Evolutionary conservation across 2,888 invertebrate genomes (phyloP), one percentile per base, ranked within the genome.

Genomic region (Adelphocoris suturalis): DNA sequence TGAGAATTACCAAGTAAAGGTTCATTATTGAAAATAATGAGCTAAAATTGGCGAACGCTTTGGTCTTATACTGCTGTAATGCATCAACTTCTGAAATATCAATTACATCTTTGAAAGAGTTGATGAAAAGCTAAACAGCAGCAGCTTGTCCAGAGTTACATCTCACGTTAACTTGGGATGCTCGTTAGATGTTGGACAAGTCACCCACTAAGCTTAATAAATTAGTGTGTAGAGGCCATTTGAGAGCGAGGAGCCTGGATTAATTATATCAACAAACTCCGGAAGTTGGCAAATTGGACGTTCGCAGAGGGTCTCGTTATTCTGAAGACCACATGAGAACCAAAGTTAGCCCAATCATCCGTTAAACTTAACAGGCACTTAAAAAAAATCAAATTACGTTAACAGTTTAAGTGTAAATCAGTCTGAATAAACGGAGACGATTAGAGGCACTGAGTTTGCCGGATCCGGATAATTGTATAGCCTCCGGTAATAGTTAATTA

Each of bases 231-330:
- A 9, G 11, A 68, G 23, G 23, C 68, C 68, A 68, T 27, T 27
- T 23, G 68, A 68, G 68, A 13, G 13, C 68, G 27, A 68, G 68
- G 68, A 68, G 23, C 23, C 23, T 68, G 68, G 23, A 7, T 23
- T 68, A 68, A 23, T 68, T 23, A 68, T 13, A 68, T 23, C 23
- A 68, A 68, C 68, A 23, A 68, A 68, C 68, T 68, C 23, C 68
- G 27, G 68, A 68, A 68, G 19, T 61, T 61, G 19, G 19, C 23
- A 23, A 13, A 19, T 68, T 68, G 68, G 27, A 68, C 68, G 68
- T 19, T 23, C 4, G 68, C 23, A 23, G 23, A 23, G 23, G 27
- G 9, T 19, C 16, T 61, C 61, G 61, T 61, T 19, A 61, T 19
- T 19, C 61, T 9, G n/a, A n/a, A 16, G n/a, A 61, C n/a, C 61